phyloP scores from a whole-genome alignment of 2,113 vertebrate species.

The Nannobrachium achirus region DNA sequence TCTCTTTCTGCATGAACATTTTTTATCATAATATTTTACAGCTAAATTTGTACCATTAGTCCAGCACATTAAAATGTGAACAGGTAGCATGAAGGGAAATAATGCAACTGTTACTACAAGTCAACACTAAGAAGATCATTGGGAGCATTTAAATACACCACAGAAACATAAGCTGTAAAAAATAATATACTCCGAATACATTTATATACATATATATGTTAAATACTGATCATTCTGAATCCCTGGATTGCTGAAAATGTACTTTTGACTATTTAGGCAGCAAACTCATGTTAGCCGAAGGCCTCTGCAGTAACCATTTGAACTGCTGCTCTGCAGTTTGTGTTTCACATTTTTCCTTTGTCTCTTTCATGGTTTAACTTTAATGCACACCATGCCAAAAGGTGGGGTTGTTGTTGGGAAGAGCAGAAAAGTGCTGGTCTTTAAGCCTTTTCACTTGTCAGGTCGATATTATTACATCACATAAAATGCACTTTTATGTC shows the following conservation, averaged over 20 bases:
- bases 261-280: conserved; percentile 60
- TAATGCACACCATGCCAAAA: conserved; percentile 61
- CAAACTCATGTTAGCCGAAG: conserved; percentile 42
- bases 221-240: conserved; percentile 82
- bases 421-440: conserved; percentile 46
- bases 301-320: conserved; percentile 27
- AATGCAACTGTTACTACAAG: conserved; percentile 66
- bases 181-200: conserved; percentile 77
- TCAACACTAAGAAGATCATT: conserved; percentile 74
- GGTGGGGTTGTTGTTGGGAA: not conserved
- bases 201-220: conserved; percentile 75
- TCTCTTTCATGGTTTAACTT: conserved; percentile 62
- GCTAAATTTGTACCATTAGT: conserved; percentile 65
- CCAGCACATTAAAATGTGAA: conserved; percentile 73
- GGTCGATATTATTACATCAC: conserved; percentile 1
- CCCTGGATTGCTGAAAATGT: conserved; percentile 74
- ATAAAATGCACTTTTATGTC: conserved; percentile 18
- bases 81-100: conserved; percentile 66
- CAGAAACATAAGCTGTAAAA: conserved; percentile 69
- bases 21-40: conserved; percentile 66
- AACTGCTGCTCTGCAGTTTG: conserved; percentile 43
- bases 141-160: conserved; percentile 75
- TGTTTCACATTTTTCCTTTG: conserved; percentile 63
- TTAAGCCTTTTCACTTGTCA: not conserved
- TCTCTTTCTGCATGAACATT: conserved; percentile 57